Percentiles rank a stretch among this genome's conserved stretches.
Evolutionary conservation across 2,113 vertebrate genomes (phyloP).

Genomic region (Verasper variegatus): DNA sequence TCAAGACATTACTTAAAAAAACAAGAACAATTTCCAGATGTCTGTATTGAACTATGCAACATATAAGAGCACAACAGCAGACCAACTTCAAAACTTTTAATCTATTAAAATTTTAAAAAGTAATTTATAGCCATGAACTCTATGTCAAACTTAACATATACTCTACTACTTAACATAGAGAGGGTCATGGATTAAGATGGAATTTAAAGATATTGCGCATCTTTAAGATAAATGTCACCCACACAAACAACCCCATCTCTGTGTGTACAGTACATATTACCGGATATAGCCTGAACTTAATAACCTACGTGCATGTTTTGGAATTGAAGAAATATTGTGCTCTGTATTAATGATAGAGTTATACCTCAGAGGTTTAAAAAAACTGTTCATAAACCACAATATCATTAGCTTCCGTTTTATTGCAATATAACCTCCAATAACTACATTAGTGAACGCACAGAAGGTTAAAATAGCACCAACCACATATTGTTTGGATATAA

Average conservation of each 20-base stretch:
- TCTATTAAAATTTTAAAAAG: background rate
- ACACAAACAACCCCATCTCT: background rate
- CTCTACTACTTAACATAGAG: background rate
- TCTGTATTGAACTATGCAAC: background rate
- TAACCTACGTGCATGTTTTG: constrained; percentile 10
- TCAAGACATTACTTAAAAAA: background rate
- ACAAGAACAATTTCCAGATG: background rate
- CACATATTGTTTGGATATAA: constrained; percentile 78
- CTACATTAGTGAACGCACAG: constrained; percentile 85
- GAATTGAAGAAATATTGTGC: constrained; percentile 1
- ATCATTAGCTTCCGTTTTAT: constrained; percentile 92
- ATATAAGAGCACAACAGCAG: background rate
- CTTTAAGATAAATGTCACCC: background rate
- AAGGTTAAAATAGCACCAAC: constrained; percentile 89
- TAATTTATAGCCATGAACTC: background rate
- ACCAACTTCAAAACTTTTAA: background rate
- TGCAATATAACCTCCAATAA: constrained; percentile 89
- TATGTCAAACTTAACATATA: background rate
- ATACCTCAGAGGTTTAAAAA: constrained; percentile 90
- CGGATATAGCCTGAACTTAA: background rate
- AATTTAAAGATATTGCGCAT: background rate
- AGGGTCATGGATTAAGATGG: background rate
- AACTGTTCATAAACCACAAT: constrained; percentile 90
- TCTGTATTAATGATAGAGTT: constrained; percentile 89
- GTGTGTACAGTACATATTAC: background rate